Evolutionary conservation across 2,888 invertebrate genomes (phyloP).

Genomic region (Ophraella communa): DNA sequence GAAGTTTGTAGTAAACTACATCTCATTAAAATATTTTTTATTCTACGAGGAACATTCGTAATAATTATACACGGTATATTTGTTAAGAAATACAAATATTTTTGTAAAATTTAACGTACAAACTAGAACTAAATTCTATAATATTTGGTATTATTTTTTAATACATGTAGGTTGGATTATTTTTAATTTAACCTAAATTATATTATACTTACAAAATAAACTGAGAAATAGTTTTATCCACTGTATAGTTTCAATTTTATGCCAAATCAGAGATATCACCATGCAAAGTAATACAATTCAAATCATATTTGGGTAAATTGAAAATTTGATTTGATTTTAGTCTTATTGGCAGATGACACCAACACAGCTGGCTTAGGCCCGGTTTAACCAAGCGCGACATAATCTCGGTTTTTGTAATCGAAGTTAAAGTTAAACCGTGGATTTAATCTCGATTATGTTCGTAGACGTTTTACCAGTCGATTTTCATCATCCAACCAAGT

Average conservation of each 20-base stretch:
- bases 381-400: no score
- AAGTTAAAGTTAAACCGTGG: no score
- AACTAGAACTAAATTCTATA: no score
- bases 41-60: background rate
- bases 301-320: background rate
- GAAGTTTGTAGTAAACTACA: background rate
- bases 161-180: background rate
- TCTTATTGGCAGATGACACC: no score
- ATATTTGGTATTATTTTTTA: background rate
- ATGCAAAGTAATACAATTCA: background rate
- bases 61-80: background rate
- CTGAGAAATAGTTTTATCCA: background rate
- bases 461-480: no score
- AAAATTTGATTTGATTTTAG: background rate
- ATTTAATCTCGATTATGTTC: no score
- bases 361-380: no score
- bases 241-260: background rate
- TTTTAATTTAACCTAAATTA: background rate
- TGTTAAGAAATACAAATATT: background rate
- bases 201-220: background rate
- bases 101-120: background rate
- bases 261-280: background rate
- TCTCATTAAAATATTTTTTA: background rate
- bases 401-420: no score
- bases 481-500: no score